Conservation (phyloP, 1,140 invertebrate genomes). For the Cryptotermes secundus region DNA sequence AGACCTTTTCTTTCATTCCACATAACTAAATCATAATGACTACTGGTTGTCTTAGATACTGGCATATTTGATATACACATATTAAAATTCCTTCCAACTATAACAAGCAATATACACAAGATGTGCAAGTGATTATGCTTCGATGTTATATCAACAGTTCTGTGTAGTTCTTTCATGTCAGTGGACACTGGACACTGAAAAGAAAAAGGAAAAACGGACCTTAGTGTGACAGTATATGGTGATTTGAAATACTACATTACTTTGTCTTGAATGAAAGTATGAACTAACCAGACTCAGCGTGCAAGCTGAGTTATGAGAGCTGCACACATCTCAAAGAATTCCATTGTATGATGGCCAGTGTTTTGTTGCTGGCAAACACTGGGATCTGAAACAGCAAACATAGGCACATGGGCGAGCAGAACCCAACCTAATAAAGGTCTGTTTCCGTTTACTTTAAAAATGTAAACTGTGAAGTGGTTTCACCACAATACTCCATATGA, state of each 20-base stretch:
- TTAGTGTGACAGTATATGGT: background rate
- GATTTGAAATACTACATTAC: background rate
- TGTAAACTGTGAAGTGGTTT: too few relatives aligned
- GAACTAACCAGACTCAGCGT: conserved; percentile 59
- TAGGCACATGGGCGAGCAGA: background rate
- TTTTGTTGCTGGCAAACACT: conserved; percentile 49
- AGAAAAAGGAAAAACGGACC: background rate
- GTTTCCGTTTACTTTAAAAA: too few relatives aligned
- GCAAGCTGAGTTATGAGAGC: conserved; percentile 96
- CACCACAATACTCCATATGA: too few relatives aligned
- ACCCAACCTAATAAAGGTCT: too few relatives aligned
- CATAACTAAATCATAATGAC: too few relatives aligned
- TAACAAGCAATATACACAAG: too few relatives aligned
- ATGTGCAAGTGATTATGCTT: too few relatives aligned
- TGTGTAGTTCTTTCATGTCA: background rate
- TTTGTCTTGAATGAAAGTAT: background rate
- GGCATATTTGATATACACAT: too few relatives aligned
- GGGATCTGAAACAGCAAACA: conserved; percentile 28
- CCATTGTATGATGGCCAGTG: conserved; percentile 91
- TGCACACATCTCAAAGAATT: conserved; percentile 99
- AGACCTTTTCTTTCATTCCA: too few relatives aligned
- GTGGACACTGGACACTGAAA: background rate
- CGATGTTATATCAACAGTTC: background rate
- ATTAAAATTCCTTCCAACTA: too few relatives aligned
- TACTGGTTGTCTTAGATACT: too few relatives aligned